These are phyloP conservation scores for Rhodinocichla rosea DNA, from an alignment of 2,113 vertebrate genomes.

Conservation along the genomic window DNA sequence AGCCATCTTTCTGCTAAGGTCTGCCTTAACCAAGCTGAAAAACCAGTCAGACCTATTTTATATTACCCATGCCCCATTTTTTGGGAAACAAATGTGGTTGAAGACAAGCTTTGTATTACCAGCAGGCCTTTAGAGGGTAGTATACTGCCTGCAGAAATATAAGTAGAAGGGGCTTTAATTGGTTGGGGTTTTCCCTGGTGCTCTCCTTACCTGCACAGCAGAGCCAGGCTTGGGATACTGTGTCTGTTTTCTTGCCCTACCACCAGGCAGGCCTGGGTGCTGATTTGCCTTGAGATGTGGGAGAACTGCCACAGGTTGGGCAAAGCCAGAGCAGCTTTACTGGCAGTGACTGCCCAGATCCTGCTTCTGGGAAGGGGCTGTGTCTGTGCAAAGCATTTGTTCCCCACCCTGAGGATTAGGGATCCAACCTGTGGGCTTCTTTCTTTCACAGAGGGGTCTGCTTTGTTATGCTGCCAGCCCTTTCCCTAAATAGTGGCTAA, in stretches of 20 bases:
- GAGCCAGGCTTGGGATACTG: neutral
- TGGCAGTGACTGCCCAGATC: neutral
- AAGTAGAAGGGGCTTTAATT: neutral
- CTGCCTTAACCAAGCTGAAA: neutral
- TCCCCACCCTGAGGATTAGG: neutral
- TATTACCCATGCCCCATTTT: neutral
- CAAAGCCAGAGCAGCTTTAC: neutral
- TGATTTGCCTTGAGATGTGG: neutral
- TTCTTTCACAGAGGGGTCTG: neutral
- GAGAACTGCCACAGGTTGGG: neutral
- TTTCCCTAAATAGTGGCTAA: neutral
- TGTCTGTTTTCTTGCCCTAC: neutral
- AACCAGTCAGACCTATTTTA: neutral
- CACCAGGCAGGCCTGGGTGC: neutral
- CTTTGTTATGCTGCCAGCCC: neutral
- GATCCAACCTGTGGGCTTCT: neutral
- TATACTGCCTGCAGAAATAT: neutral
- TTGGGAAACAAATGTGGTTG: neutral
- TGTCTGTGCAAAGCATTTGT: neutral
- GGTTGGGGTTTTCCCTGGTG: neutral
- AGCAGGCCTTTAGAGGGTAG: neutral
- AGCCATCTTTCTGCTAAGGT: neutral
- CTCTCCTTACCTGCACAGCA: fast-evolving
- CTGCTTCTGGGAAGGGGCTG: neutral
- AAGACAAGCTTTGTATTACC: neutral